Evolutionary conservation across 53 echinoderm and acorn worm species (phyloP), one percentile per base, ranked within the genome.

Genomic region (Hippasteria phrygiana): DNA sequence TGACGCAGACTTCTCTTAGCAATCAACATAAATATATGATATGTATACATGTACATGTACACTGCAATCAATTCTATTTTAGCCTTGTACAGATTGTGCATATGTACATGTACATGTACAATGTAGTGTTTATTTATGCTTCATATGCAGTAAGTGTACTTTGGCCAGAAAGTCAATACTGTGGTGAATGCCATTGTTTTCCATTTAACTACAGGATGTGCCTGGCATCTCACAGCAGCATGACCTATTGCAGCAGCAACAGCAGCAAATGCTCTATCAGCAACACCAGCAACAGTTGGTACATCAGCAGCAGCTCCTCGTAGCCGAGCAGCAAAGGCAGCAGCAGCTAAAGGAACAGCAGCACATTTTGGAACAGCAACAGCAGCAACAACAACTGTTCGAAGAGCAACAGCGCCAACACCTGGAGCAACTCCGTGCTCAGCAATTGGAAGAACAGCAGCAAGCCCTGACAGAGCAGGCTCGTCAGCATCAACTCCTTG

Each of bases 261-360:
- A 83, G 34, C 83, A 82, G 35, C 64, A 64, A 35, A 83, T 85
- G 37, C 36, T 85, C 1, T 70, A 64, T 36, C 69, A 83, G 50
- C 83, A 85, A 47, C 82, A 62, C 2, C 88, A 87, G 9, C 87
- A 50, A 35, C 75, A 74, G 74, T 14, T 54, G 37, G 47, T 78
- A 26, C 42, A 64, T 8, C 47, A 65, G 41, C 76, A 77, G 36
- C 88, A 87, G 75, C 88, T 51, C 43, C 63, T 77, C 9, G 26
- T 65, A 26, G 88, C 88, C 9, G 77, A 88, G 42, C 88, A 85
- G 48, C 85, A 85, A 43, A 32, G 85, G 36, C 69, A 85, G 50
- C 85, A 85, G 36, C 85, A 85, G 85, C 69, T 88, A 1, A 20
- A 88, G 31, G 77, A 88, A 20, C 88, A 88, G 67, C 88, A 88